Evolutionary conservation across 2,113 vertebrate species (phyloP).

Genomic region (Cricetomys ansorgei): DNA sequence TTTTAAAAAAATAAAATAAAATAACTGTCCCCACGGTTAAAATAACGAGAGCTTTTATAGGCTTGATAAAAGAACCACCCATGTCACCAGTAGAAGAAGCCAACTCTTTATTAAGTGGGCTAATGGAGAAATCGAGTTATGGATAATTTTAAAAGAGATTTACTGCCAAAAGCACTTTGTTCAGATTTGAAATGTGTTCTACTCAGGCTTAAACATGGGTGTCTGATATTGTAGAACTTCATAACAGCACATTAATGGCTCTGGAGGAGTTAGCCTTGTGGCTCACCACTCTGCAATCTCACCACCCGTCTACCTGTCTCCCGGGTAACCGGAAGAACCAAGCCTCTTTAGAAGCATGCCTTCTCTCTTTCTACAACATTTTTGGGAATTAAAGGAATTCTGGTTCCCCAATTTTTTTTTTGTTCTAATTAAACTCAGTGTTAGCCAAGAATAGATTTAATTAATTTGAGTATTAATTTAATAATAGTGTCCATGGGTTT

Average conservation of each 20-base stretch:
- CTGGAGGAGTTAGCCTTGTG: neutral
- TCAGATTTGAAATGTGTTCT: conserved; percentile 18
- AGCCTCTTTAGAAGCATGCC: neutral
- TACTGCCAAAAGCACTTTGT: conserved; percentile 67
- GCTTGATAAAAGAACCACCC: conserved; percentile 38
- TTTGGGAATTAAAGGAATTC: neutral
- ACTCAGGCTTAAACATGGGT: neutral
- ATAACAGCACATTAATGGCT: neutral
- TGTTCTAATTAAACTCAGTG: conserved; percentile 40
- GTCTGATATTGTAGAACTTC: neutral
- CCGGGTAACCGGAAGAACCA: neutral
- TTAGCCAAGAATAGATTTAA: conserved; percentile 34
- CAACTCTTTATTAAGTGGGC: conserved; percentile 69
- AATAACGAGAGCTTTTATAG: conserved; percentile 50
- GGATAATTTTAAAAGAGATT: conserved; percentile 64
- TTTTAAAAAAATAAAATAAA: too few relatives aligned
- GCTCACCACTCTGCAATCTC: neutral
- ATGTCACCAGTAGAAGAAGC: conserved; percentile 61
- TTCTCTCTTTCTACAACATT: neutral
- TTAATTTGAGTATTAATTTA: conserved; percentile 1
- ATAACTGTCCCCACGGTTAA: conserved; percentile 51
- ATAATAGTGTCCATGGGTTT: neutral
- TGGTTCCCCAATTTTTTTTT: neutral
- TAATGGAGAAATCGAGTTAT: conserved; percentile 70
- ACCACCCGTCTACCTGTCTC: neutral